phyloP scores from a whole-genome alignment of 2,113 vertebrate genomes.

The Athene noctua region DNA sequence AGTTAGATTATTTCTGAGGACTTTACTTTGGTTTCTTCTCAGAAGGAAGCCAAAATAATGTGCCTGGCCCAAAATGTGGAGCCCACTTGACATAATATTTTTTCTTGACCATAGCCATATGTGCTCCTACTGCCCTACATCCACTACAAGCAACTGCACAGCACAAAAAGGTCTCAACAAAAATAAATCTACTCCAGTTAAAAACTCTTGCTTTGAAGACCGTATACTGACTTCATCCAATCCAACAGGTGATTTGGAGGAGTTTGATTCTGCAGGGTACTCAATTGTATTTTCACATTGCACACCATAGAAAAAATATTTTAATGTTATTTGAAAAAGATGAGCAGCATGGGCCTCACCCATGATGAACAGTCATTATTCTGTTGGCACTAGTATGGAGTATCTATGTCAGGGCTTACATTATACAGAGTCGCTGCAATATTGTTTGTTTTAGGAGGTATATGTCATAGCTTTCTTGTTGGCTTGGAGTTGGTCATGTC shows the following conservation, averaged over 20 bases:
- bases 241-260: neutral
- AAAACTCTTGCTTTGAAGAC: neutral
- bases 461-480: neutral
- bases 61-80: neutral
- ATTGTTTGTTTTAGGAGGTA: neutral
- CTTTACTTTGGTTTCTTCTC: neutral
- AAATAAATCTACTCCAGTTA: neutral
- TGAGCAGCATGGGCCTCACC: neutral
- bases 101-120: neutral
- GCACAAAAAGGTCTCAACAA: neutral
- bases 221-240: neutral
- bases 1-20: neutral
- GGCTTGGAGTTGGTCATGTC: neutral
- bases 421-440: neutral
- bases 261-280: neutral
- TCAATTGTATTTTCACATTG: neutral
- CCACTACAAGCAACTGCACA: neutral
- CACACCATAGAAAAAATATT: neutral
- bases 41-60: neutral
- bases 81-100: neutral
- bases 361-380: neutral
- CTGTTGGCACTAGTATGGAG: neutral
- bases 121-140: neutral
- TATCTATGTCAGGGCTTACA: neutral
- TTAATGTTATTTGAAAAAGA: neutral